Conservation (phyloP, 1,140 invertebrate species). For the Zaprionus gabonicus region DNA sequence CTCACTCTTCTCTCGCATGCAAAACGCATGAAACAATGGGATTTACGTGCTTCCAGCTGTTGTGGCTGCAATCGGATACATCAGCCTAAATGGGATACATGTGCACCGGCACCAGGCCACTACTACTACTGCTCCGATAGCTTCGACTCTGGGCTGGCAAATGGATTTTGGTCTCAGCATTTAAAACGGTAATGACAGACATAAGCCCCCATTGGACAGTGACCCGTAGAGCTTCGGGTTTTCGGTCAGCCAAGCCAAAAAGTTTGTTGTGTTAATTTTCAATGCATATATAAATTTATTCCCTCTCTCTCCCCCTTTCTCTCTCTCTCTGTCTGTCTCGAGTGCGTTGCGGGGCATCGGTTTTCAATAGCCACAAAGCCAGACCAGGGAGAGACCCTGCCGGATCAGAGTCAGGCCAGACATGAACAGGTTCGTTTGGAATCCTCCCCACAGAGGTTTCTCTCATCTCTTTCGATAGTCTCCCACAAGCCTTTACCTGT, state of each 20-base stretch:
- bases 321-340: slow-evolving; percentile 18
- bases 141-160: slow-evolving; percentile 36
- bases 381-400: slow-evolving; percentile 12
- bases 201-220: slow-evolving; percentile 40
- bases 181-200: slow-evolving; percentile 64
- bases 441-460: background rate
- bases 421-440: slow-evolving; percentile 13
- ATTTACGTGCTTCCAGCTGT: slow-evolving; percentile 78
- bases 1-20: slow-evolving; percentile 27
- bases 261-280: slow-evolving; percentile 80
- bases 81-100: slow-evolving; percentile 51
- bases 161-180: slow-evolving; percentile 65
- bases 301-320: background rate
- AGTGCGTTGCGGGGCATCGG: slow-evolving; percentile 39
- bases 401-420: slow-evolving; percentile 1
- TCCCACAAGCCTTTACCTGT: slow-evolving; percentile 12
- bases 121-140: background rate
- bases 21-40: slow-evolving; percentile 79
- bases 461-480: background rate
- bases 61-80: slow-evolving; percentile 79
- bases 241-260: slow-evolving; percentile 70
- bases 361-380: slow-evolving; percentile 47
- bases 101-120: slow-evolving; percentile 6
- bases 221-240: slow-evolving; percentile 22
- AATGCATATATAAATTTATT: slow-evolving; percentile 73